A percentile compares a stretch with the other conserved stretches of the same genome.
phyloP scores from a whole-genome alignment of 2,113 vertebrate genomes.

The Kryptolebias marmoratus region DNA sequence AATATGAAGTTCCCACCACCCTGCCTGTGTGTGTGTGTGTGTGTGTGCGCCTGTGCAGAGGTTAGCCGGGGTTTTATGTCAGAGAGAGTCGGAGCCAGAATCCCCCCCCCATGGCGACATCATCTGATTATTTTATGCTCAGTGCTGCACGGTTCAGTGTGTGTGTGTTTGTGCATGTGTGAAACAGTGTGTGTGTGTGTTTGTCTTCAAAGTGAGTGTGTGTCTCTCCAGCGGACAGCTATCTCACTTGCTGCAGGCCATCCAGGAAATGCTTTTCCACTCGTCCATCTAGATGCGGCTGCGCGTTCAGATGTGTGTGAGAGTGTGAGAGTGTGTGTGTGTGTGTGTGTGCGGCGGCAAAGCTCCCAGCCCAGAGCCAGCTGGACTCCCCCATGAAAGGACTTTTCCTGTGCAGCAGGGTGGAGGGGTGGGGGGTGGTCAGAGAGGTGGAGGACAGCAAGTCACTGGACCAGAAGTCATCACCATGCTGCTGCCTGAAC shows the following conservation, averaged over 20 bases:
- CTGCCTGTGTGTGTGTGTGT: background rate
- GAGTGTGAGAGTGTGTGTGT: conserved; percentile 10
- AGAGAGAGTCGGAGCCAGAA: conserved; percentile 23
- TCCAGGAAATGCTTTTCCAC: conserved; percentile 70
- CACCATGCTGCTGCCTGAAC: conserved; percentile 26
- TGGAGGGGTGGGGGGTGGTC: conserved; percentile 11
- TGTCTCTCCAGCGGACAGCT: conserved; percentile 50
- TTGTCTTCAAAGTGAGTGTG: conserved; percentile 28
- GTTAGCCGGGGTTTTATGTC: conserved; percentile 33
- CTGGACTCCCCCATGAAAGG: conserved; percentile 66
- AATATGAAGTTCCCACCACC: no score
- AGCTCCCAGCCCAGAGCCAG: conserved; percentile 57
- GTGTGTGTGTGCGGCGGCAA: conserved; percentile 32
- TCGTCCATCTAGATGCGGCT: conserved; percentile 53
- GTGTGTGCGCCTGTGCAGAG: conserved; percentile 16
- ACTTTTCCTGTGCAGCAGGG: conserved; percentile 13
- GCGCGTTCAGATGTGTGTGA: conserved; percentile 15
- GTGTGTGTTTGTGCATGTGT: conserved; percentile 44
- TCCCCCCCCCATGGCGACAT: conserved; percentile 40
- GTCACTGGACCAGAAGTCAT: conserved; percentile 46
- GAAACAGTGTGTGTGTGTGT: conserved; percentile 8
- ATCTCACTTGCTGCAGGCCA: conserved; percentile 55
- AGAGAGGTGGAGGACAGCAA: conserved; percentile 39
- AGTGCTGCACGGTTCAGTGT: conserved; percentile 49
- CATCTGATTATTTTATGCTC: conserved; percentile 57